These are phyloP conservation scores for Bugulina stolonifera DNA, from an alignment of 2,888 invertebrate species.

Conservation along the genomic window DNA sequence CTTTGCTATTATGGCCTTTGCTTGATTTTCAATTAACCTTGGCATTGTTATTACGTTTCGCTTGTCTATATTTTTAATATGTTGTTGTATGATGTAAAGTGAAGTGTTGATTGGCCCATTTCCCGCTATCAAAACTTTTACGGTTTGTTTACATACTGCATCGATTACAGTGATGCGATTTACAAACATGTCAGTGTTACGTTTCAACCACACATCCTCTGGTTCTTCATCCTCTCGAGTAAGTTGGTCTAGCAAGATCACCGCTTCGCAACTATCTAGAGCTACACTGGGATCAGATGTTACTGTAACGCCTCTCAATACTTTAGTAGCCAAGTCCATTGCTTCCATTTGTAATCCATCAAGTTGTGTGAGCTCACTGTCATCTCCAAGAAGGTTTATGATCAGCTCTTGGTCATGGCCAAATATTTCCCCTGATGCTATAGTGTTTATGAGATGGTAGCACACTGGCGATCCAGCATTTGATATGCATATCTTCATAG, in stretches of 20 bases:
- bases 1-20: slow-evolving; percentile 44
- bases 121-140: slow-evolving; percentile 44
- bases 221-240: slow-evolving; percentile 30
- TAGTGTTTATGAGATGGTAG: slow-evolving; percentile 38
- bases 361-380: slow-evolving; percentile 29
- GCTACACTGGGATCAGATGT: slow-evolving; percentile 36
- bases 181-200: slow-evolving; percentile 37
- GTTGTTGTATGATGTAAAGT: slow-evolving; percentile 40
- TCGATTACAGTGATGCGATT: slow-evolving; percentile 41
- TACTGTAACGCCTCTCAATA: slow-evolving; percentile 35
- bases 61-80: slow-evolving; percentile 40
- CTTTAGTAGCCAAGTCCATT: slow-evolving; percentile 39
- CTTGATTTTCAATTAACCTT: slow-evolving; percentile 43
- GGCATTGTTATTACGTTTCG: slow-evolving; percentile 45
- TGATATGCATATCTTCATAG: slow-evolving; percentile 45
- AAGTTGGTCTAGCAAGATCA: slow-evolving; percentile 42
- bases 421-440: slow-evolving; percentile 44
- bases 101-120: slow-evolving; percentile 47
- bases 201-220: slow-evolving; percentile 37
- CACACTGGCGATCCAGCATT: slow-evolving; percentile 40
- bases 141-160: slow-evolving; percentile 37
- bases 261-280: slow-evolving; percentile 40
- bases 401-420: slow-evolving; percentile 40
- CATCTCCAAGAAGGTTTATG: slow-evolving; percentile 38
- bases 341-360: slow-evolving; percentile 45